Percentiles rank a stretch among this genome's conserved stretches.
Evolutionary conservation across 1,140 invertebrate genomes (phyloP).

Genomic region (Drosophila pandora): DNA sequence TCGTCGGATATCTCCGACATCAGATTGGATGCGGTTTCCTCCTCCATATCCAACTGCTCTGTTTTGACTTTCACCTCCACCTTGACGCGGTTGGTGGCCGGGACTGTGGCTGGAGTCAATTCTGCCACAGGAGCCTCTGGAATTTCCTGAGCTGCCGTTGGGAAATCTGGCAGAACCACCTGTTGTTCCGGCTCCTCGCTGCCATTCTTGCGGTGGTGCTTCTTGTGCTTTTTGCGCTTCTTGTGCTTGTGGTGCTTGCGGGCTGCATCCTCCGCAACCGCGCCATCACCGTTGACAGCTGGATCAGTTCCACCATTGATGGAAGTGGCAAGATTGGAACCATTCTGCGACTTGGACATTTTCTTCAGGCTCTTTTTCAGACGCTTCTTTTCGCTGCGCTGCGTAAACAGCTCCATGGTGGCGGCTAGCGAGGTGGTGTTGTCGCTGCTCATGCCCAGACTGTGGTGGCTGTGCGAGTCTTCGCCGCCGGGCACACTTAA

Average conservation of each 20-base stretch:
- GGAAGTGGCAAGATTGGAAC: slow-evolving; percentile 83
- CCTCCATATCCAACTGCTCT: slow-evolving; percentile 74
- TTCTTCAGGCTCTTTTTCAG: slow-evolving; percentile 89
- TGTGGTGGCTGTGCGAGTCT: slow-evolving; percentile 64
- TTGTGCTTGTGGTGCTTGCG: slow-evolving; percentile 90
- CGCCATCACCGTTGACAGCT: slow-evolving; percentile 30
- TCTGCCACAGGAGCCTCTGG: slow-evolving; percentile 3
- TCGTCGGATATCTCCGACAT: slow-evolving; percentile 82
- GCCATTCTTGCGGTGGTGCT: slow-evolving; percentile 87
- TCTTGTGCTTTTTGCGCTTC: slow-evolving; percentile 91
- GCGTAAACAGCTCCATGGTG: slow-evolving; percentile 80
- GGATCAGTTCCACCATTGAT: slow-evolving; percentile 28
- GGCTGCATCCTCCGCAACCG: slow-evolving; percentile 85
- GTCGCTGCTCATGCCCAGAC: slow-evolving; percentile 62
- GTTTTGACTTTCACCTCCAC: slow-evolving; percentile 73
- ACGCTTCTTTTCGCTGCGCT: slow-evolving; percentile 87
- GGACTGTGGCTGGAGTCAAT: not conserved
- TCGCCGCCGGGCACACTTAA: slow-evolving; percentile 41
- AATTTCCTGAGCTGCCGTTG: slow-evolving; percentile 13
- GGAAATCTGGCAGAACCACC: slow-evolving; percentile 28
- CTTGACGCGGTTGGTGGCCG: slow-evolving; percentile 52
- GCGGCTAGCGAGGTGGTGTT: slow-evolving; percentile 70
- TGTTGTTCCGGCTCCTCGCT: slow-evolving; percentile 60
- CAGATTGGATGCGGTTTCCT: slow-evolving; percentile 75
- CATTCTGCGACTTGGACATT: slow-evolving; percentile 87